phyloP scores from a whole-genome alignment of 2,797 vertebrate genomes.

The Sebastes itinus region DNA sequence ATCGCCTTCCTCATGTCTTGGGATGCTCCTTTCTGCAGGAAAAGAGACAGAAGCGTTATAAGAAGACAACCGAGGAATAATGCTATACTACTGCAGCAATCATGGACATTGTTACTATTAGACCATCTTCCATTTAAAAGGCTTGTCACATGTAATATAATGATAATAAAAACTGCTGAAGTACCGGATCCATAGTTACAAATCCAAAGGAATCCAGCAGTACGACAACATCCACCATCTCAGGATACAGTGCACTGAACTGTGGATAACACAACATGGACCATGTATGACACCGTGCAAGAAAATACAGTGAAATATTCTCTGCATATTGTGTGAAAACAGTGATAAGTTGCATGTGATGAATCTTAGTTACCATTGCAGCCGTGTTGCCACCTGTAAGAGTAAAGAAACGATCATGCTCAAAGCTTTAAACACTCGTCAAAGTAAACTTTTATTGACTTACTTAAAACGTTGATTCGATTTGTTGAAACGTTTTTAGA shows the following conservation, averaged over 20 bases:
- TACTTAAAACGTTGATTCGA: too few species aligned
- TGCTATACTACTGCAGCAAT: not conserved
- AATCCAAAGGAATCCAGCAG: constrained; percentile 82
- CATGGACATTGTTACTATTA: not conserved
- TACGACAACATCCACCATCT: constrained; percentile 86
- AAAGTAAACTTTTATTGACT: not conserved
- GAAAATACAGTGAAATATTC: not conserved
- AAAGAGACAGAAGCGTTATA: not conserved
- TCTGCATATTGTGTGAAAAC: not conserved
- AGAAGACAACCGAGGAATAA: not conserved
- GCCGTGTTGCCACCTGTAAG: constrained; percentile 80
- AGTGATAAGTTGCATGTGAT: not conserved
- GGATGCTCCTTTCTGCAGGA: constrained; percentile 59
- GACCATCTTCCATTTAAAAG: not conserved
- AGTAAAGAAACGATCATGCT: not conserved
- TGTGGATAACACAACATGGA: constrained; percentile 43
- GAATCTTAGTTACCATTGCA: constrained; percentile 73
- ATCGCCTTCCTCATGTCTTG: constrained; percentile 69
- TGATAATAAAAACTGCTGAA: not conserved
- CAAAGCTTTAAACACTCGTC: not conserved
- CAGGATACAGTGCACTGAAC: constrained; percentile 85
- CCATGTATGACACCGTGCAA: not conserved
- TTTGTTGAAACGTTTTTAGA: too few species aligned
- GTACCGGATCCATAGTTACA: constrained; percentile 61
- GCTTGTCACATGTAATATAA: not conserved